phyloP scores from a whole-genome alignment of 2,113 vertebrate genomes.

The Monarcha castaneiventris region DNA sequence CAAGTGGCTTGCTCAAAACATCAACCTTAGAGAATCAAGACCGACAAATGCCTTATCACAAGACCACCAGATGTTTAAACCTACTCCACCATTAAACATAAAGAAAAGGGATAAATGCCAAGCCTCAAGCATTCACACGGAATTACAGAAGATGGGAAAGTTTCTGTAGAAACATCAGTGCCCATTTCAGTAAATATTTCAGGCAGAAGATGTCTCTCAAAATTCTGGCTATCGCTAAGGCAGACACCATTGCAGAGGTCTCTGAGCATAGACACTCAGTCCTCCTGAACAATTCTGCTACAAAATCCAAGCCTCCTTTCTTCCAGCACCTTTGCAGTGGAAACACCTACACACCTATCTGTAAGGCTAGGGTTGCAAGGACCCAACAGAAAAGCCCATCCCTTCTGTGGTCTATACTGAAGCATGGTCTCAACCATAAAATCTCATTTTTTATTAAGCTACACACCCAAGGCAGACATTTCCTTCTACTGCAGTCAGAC shows the following conservation, averaged over 20 bases:
- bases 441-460: neutral
- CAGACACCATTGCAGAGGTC: neutral
- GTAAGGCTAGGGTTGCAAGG: neutral
- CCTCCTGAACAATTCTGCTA: fast-evolving
- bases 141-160: neutral
- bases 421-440: fast-evolving
- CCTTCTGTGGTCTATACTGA: neutral
- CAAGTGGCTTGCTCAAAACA: neutral
- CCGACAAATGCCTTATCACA: neutral
- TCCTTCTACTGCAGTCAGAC: neutral
- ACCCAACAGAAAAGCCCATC: neutral
- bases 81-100: neutral
- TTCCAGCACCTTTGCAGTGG: neutral
- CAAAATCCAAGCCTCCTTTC: neutral
- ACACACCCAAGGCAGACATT: neutral
- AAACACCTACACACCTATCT: neutral
- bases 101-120: neutral
- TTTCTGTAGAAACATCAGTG: neutral
- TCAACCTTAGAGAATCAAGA: neutral
- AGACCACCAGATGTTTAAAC: neutral
- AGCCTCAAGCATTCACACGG: neutral
- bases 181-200: neutral
- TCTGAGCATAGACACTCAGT: neutral
- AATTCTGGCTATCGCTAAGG: neutral
- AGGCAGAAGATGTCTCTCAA: neutral